Conservation (phyloP, 2,797 vertebrate genomes). For the Cichlasoma orientale region DNA sequence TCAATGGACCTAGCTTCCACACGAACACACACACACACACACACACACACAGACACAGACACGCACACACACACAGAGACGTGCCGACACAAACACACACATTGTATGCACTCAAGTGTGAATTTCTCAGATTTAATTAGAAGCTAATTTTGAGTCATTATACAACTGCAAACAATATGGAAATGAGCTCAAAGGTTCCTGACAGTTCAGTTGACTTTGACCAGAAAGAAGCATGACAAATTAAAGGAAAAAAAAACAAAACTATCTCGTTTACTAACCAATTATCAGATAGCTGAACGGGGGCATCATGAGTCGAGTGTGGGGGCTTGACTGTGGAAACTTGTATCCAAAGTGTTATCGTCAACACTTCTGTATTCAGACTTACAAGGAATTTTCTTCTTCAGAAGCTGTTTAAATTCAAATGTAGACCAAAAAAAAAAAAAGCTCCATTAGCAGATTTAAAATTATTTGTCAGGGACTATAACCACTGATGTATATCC, state of each 20-base stretch:
- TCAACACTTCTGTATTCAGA: conserved; percentile 5
- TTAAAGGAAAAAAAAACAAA: conserved; percentile 17
- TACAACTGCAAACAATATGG: conserved; percentile 80
- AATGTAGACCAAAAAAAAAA: neutral
- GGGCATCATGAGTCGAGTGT: conserved; percentile 25
- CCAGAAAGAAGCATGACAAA: conserved; percentile 55
- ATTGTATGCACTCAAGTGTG: conserved; percentile 74
- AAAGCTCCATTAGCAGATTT: neutral
- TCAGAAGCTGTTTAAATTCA: conserved; percentile 5
- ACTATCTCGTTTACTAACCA: conserved; percentile 50
- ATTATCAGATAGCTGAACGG: conserved; percentile 48
- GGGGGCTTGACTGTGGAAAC: conserved; percentile 2
- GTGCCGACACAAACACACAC: conserved; percentile 10
- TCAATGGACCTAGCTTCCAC: conserved; percentile 41
- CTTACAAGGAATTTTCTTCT: neutral
- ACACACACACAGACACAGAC: conserved; percentile 31
- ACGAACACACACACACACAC: conserved; percentile 10
- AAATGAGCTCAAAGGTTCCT: conserved; percentile 74
- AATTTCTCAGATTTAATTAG: conserved; percentile 80
- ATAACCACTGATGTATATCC: conserved; percentile 5
- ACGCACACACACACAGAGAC: conserved; percentile 26
- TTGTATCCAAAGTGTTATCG: conserved; percentile 21
- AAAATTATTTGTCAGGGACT: conserved; percentile 17
- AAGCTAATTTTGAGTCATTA: conserved; percentile 81
- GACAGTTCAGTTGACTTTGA: conserved; percentile 72